Conservation (phyloP, 1,140 invertebrate genomes). For the Piezodorus guildinii region DNA sequence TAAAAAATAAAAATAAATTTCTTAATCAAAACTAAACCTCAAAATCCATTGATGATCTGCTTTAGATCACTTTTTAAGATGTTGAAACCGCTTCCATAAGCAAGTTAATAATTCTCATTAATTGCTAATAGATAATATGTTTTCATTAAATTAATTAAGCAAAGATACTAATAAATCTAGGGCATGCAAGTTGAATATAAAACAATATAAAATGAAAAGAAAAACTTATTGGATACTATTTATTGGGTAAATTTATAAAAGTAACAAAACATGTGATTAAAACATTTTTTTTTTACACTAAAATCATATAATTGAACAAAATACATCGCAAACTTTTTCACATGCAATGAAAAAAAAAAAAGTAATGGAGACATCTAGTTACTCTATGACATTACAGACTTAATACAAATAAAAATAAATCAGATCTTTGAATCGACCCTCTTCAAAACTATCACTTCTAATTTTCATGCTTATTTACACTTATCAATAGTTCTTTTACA, state of each 20-base stretch:
- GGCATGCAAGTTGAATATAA: not conserved
- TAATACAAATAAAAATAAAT: not conserved
- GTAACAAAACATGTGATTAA: conserved; percentile 5
- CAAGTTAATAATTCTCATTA: too few species aligned
- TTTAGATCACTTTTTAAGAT: too few species aligned
- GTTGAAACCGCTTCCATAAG: too few species aligned
- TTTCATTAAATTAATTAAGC: too few species aligned
- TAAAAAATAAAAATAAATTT: too few species aligned
- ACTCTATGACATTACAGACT: too few species aligned
- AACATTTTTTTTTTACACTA: conserved; percentile 4
- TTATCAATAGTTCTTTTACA: conserved; percentile 6
- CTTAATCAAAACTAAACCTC: too few species aligned
- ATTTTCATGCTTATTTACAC: conserved; percentile 12
- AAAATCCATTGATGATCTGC: too few species aligned
- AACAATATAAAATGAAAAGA: conserved; percentile 1
- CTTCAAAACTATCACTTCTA: not conserved
- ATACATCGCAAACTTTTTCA: not conserved
- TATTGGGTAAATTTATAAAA: conserved; percentile 16
- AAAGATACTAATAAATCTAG: not conserved
- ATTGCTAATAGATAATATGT: too few species aligned
- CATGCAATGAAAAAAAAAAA: not conserved
- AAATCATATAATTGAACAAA: not conserved
- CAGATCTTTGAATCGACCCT: conserved; percentile 9
- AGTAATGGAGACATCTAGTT: too few species aligned
- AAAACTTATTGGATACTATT: conserved; percentile 2